These are phyloP conservation scores for Glomeris maerens DNA, from an alignment of 1,140 invertebrate species.

Conservation along the genomic window DNA sequence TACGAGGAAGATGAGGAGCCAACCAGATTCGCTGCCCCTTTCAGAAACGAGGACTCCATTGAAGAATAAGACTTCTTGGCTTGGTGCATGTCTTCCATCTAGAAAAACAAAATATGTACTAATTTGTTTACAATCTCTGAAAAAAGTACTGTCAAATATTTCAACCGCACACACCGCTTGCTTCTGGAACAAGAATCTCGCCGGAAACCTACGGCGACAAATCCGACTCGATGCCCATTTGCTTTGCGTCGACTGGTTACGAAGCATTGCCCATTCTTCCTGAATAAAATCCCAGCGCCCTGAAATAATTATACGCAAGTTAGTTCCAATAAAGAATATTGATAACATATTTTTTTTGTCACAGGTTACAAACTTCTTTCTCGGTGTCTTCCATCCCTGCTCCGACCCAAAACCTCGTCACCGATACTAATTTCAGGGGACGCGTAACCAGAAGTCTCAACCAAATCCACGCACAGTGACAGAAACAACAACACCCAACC, in stretches of 20 bases:
- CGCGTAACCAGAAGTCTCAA: slow-evolving; percentile 21
- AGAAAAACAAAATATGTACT: slow-evolving; percentile 19
- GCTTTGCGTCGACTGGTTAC: slow-evolving; percentile 3
- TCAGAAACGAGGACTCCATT: no score
- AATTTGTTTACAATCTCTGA: no score
- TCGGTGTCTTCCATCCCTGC: not conserved
- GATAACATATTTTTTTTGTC: not conserved
- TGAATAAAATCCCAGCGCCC: slow-evolving; percentile 67
- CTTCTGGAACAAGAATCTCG: slow-evolving; percentile 50
- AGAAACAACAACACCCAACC: slow-evolving; percentile 66
- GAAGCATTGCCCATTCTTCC: slow-evolving; percentile 40
- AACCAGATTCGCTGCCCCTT: no score
- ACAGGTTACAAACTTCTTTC: not conserved
- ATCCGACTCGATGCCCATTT: slow-evolving; percentile 11
- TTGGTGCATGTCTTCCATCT: slow-evolving; percentile 51
- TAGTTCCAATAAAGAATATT: not conserved
- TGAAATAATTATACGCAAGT: slow-evolving; percentile 19
- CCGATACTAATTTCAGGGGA: slow-evolving; percentile 17
- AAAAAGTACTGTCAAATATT: not conserved
- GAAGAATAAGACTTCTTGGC: slow-evolving; percentile 40
- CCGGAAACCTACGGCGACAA: slow-evolving; percentile 52
- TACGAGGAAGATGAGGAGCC: not conserved
- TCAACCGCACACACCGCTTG: slow-evolving; percentile 34
- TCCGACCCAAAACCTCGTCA: not conserved
- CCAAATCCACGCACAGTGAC: slow-evolving; percentile 53